Percentiles rank a stretch among this genome's conserved stretches.
phyloP scores from a whole-genome alignment of 2,113 vertebrate genomes.

The Coreoperca whiteheadi region DNA sequence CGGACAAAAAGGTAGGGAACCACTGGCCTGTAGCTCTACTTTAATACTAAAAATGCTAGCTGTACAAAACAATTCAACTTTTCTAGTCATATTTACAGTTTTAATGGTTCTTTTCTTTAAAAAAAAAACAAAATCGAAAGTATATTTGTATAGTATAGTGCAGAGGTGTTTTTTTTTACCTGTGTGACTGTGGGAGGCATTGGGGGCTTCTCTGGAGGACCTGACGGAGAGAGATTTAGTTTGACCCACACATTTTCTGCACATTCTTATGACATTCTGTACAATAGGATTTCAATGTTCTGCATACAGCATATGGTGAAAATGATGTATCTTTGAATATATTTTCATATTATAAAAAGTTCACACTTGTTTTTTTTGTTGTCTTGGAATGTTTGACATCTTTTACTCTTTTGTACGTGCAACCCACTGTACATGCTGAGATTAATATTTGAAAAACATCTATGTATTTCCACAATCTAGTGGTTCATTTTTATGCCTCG shows the following conservation, averaged over 20 bases:
- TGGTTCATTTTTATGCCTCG: neutral
- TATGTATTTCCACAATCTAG: neutral
- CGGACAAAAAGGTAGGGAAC: no score
- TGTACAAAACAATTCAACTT: neutral
- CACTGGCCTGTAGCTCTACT: no score
- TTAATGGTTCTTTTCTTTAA: neutral
- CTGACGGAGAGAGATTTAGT: slow-evolving; percentile 51
- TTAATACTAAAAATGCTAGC: neutral
- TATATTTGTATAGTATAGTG: neutral
- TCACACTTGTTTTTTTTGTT: neutral
- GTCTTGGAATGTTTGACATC: neutral
- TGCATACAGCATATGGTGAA: neutral
- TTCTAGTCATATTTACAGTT: neutral
- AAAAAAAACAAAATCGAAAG: neutral
- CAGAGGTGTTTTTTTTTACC: slow-evolving; percentile 66
- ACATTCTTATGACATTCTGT: neutral
- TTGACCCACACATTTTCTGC: neutral
- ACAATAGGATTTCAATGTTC: neutral
- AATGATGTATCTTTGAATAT: neutral
- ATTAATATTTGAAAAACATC: neutral
- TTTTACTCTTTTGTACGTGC: no score
- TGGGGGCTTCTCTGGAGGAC: slow-evolving; percentile 87
- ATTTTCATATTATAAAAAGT: no score
- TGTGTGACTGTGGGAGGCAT: slow-evolving; percentile 56
- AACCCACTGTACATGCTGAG: neutral